Conservation (phyloP, 2,888 invertebrate genomes). For the Hartigia nigra region DNA sequence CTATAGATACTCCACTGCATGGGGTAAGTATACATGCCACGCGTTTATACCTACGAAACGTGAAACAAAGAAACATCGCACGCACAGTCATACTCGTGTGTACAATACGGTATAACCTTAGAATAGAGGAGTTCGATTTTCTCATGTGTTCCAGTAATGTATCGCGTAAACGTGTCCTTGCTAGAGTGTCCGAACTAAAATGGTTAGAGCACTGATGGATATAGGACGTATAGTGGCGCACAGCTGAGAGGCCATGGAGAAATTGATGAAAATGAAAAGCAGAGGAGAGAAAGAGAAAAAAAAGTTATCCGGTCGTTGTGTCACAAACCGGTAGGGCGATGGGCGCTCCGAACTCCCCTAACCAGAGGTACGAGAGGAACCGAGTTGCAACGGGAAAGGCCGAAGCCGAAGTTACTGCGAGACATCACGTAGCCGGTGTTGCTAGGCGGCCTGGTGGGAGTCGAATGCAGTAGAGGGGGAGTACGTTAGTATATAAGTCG, state of each 20-base stretch:
- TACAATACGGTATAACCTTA: not conserved
- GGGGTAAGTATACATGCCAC: conserved; percentile 20
- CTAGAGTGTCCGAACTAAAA: not conserved
- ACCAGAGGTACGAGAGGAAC: conserved; percentile 8
- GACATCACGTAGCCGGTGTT: conserved; percentile 63
- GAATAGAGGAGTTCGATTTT: not conserved
- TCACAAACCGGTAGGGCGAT: conserved; percentile 37
- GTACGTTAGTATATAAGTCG: conserved; percentile 53
- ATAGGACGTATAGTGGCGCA: not conserved
- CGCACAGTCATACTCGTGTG: conserved; percentile 20
- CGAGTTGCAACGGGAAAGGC: conserved; percentile 36
- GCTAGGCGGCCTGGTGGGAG: conserved; percentile 56
- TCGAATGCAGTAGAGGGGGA: conserved; percentile 28
- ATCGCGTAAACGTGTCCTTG: not conserved
- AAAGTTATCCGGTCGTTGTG: conserved; percentile 35
- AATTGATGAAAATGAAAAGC: conserved; percentile 21
- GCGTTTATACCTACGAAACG: conserved; percentile 15
- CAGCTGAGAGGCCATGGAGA: conserved; percentile 10
- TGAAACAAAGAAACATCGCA: conserved; percentile 33
- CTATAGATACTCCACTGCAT: conserved; percentile 16
- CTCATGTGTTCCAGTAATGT: not conserved
- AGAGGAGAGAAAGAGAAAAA: conserved; percentile 22
- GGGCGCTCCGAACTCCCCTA: conserved; percentile 21
- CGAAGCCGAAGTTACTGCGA: conserved; percentile 47
- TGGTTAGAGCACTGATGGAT: not conserved